Percentiles rank a stretch among this genome's conserved stretches.
Evolutionary conservation across 2,888 invertebrate species (phyloP).

Genomic region (Spodoptera exigua): DNA sequence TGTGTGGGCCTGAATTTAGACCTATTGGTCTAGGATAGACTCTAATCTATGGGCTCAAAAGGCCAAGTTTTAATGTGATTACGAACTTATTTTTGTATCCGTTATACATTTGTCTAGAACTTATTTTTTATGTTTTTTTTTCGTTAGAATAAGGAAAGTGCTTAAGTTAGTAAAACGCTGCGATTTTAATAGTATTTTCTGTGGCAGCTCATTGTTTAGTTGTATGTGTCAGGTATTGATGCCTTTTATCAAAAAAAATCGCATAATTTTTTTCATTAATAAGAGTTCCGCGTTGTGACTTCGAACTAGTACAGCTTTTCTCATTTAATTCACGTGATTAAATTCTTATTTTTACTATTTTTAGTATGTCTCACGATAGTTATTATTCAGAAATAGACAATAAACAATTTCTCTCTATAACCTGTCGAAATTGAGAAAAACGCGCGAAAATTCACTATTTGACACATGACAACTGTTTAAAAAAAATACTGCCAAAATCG

Average conservation of each 20-base stretch:
- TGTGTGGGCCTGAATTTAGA: slow-evolving; percentile 21
- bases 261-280: no score
- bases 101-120: slow-evolving; percentile 75
- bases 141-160: slow-evolving; percentile 69
- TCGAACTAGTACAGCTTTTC: no score
- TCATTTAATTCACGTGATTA: no score
- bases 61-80: slow-evolving; percentile 72
- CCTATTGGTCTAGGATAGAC: slow-evolving; percentile 25
- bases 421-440: not conserved
- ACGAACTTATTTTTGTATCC: slow-evolving; percentile 80
- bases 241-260: not conserved
- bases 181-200: slow-evolving; percentile 60
- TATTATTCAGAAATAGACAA: slow-evolving; percentile 11
- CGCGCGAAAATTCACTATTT: slow-evolving; percentile 17
- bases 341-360: no score
- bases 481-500: slow-evolving; percentile 55
- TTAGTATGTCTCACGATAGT: no score
- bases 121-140: slow-evolving; percentile 79
- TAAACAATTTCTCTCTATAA: slow-evolving; percentile 3
- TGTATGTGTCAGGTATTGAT: slow-evolving; percentile 43
- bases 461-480: slow-evolving; percentile 15
- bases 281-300: no score
- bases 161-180: slow-evolving; percentile 68
- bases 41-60: slow-evolving; percentile 40
- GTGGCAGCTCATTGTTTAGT: slow-evolving; percentile 49